Base-by-base conservation (phyloP, 2,797 vertebrate species). In the Choloepus didactylus region DNA sequence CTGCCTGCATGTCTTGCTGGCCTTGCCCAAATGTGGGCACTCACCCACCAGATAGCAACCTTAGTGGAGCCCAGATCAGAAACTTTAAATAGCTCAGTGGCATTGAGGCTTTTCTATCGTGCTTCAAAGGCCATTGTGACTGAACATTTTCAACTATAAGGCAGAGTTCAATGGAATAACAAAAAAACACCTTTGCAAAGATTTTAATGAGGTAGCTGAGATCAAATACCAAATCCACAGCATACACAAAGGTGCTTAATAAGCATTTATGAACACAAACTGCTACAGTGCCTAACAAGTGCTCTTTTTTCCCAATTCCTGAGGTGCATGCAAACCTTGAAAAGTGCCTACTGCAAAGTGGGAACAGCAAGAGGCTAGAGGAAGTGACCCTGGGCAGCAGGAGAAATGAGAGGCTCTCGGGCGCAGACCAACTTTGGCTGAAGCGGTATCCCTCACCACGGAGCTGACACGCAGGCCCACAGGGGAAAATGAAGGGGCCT, bases 191-290 rank as follows among this genome's bases (percentile, higher is more conserved):
- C 69, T 76, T 79, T 88, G 18, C 51, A 81, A 67, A 70, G 62
- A 46, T 81, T 84, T 97, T 97, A 97, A 46, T 98, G 98, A 98
- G 98, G 98, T 98, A 98, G 98, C 98, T 97, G 97, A 97, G 97
- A 96, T 98, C 97, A 97, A 96, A 97, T 94, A 96, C 89, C 95
- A 96, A 96, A 96, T 67, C 97, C 93, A 97, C 79, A 96, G 97
- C 96, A 96, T 93, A 97, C 80, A 97, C 79, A 84, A 96, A 95
- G 25, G 95, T 96, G 96, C 97, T 92, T 94, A 91, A 83, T 41
- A 41, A 87, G 89, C 56, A 64, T 73, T 95, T 85, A 89, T 10
- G 49, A 90, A 90, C 8, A 38, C 72, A 90, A 86, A 91, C 21
- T 18, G 84, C 46, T 49, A 62, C 80, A 59, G 35, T 41, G 77